Evolutionary conservation across 64 coral and sea anemone genomes (phyloP).

Genomic region (Hydrozoanthus tunicans): DNA sequence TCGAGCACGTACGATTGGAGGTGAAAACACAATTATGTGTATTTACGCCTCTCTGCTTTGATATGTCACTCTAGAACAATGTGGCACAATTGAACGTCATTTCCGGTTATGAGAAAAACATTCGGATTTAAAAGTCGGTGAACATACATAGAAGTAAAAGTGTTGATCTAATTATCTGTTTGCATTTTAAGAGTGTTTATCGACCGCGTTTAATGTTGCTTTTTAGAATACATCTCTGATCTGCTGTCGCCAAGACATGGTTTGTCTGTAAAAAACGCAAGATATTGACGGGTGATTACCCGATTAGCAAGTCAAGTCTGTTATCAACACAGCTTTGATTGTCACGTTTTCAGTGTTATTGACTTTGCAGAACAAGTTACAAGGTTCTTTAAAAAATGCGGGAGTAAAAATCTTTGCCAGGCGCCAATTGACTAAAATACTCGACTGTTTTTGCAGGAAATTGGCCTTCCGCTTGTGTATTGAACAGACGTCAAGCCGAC

Average conservation of each 20-base stretch:
- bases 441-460: slow-evolving; percentile 21
- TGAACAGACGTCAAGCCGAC: neutral
- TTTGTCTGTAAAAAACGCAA: neutral
- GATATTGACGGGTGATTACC: neutral
- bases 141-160: neutral
- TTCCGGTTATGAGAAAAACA: slow-evolving; percentile 15
- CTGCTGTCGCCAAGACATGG: neutral
- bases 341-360: neutral
- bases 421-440: neutral
- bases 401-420: neutral
- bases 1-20: slow-evolving; percentile 26
- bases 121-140: slow-evolving; percentile 2
- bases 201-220: neutral
- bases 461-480: neutral
- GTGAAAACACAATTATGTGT: neutral
- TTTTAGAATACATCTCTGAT: neutral
- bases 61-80: neutral
- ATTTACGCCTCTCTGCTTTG: neutral
- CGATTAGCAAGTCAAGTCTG: neutral
- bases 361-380: neutral
- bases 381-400: neutral
- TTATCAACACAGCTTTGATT: neutral
- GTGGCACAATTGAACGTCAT: slow-evolving; percentile 17
- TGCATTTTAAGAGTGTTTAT: neutral
- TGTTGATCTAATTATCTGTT: neutral